Base-by-base conservation (phyloP, 2,113 vertebrate genomes). In the Oriolus oriolus region DNA sequence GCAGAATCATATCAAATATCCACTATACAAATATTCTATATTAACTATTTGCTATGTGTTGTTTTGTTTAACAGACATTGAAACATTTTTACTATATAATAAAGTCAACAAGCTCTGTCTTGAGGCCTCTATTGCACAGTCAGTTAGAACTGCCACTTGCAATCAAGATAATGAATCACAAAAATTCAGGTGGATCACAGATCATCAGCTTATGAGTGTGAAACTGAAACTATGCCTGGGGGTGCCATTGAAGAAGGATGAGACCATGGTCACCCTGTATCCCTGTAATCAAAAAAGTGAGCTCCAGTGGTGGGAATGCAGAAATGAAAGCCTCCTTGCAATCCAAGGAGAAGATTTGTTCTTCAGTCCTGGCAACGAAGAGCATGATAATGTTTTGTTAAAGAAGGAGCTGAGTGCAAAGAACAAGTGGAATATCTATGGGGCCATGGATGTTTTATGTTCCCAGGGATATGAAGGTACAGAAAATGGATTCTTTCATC, bases 281-380 rank as follows among this genome's bases (percentile, higher is more conserved):
- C 97, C 98, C 6, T 99, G 99, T 31, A 97, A 99, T 54, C 96
- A 93, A 13, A 98, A 61, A 15, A 99, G 94, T 28, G 80, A 96
- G 5, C 94, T 99, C 13, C 99, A 99, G 90, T 98, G 98, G 44
- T 99, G 99, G 99, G 98, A 99, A 85, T 99, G 99, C 96, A 99
- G 98, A 97, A 99, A 99, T 21, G 99, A 99, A 61, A 99, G 99
- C 3, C 94, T 99, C 22, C 98, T 99, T 81, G 98, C 98, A 27
- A 97, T 99, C 35, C 96, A 89, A 81, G 98, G 97, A 84, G 96
- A 98, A 81, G 98, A 98, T 23, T 93, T 99, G 28, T 98, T 98
- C 96, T 95, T 99, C 53, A 98, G 98, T 93, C 99, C 99, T 93
- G 99, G 98, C 19, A 98, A 99, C 16, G 93, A 33, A 81, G 98